A percentile compares a stretch with the other conserved stretches of the same genome.
phyloP scores from a whole-genome alignment of 2,113 vertebrate genomes.

The Cyanistes caeruleus region DNA sequence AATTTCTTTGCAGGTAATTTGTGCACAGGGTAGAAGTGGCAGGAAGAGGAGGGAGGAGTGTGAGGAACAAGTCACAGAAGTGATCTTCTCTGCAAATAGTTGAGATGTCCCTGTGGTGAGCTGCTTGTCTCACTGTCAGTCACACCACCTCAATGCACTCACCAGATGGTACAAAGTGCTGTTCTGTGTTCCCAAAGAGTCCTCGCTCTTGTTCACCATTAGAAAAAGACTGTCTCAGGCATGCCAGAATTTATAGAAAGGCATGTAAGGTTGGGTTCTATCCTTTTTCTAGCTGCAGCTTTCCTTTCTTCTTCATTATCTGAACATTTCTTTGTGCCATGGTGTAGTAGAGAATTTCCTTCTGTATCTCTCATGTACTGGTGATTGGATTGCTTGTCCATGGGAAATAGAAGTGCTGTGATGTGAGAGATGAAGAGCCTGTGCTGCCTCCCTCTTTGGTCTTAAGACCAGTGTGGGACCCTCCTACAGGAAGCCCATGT shows the following conservation, averaged over 20 bases:
- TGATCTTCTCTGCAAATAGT: not conserved
- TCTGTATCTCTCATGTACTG: not conserved
- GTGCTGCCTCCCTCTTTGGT: not conserved
- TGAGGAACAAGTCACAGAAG: not conserved
- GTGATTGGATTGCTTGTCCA: not conserved
- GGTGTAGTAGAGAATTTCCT: not conserved
- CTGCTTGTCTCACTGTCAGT: not conserved
- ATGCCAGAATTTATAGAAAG: not conserved
- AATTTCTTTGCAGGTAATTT: slow-evolving; percentile 90
- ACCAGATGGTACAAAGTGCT: not conserved
- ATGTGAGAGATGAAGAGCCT: not conserved
- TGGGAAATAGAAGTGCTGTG: not conserved
- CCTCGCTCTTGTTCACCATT: not conserved
- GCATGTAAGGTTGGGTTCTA: not conserved
- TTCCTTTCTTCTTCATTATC: not conserved
- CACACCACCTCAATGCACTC: not conserved
- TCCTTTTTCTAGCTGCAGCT: not conserved
- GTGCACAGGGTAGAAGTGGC: not conserved
- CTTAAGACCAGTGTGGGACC: not conserved
- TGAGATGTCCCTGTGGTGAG: not conserved
- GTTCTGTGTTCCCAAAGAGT: not conserved
- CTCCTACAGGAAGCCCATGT: not conserved
- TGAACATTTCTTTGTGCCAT: not conserved
- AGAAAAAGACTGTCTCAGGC: not conserved
- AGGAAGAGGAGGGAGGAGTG: not conserved